These are phyloP conservation scores for Daphoenositta chrysoptera DNA, from an alignment of 2,113 vertebrate species.

Conservation along the genomic window DNA sequence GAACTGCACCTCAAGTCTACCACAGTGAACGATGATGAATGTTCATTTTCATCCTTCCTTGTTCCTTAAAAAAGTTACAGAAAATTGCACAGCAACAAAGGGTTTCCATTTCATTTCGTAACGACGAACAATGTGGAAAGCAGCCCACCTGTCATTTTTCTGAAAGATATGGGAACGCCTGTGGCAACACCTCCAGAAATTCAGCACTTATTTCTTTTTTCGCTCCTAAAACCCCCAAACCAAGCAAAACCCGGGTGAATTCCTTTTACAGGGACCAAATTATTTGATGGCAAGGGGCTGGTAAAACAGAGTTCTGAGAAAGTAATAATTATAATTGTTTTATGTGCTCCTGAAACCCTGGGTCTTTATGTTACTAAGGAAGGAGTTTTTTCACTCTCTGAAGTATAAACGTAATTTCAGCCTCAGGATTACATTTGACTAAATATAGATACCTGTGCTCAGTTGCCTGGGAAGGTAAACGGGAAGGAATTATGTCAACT, in stretches of 20 bases:
- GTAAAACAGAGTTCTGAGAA: not conserved
- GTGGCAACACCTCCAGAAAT: conserved; percentile 35
- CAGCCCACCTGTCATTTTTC: not conserved
- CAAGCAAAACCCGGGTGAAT: not conserved
- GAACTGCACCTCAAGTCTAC: not conserved
- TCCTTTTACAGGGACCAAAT: not conserved
- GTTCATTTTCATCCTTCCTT: not conserved
- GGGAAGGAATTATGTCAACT: conserved; percentile 27
- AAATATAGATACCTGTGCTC: conserved; percentile 50
- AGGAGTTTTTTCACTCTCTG: conserved; percentile 14
- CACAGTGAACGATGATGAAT: not conserved
- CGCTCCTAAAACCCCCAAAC: not conserved
- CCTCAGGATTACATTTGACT: conserved; percentile 34
- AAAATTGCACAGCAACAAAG: not conserved
- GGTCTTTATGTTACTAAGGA: not conserved
- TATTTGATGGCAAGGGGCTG: not conserved
- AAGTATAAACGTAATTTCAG: conserved; percentile 33
- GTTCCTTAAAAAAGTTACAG: conserved; percentile 27
- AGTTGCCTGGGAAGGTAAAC: conserved; percentile 2
- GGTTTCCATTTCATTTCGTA: conserved; percentile 11
- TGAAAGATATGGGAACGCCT: not conserved
- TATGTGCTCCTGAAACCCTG: not conserved
- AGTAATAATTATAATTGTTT: not conserved
- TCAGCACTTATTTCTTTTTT: not conserved
- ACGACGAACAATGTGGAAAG: not conserved